Evolutionary conservation across 2,888 invertebrate species (phyloP).

Genomic region (Tuta absoluta): DNA sequence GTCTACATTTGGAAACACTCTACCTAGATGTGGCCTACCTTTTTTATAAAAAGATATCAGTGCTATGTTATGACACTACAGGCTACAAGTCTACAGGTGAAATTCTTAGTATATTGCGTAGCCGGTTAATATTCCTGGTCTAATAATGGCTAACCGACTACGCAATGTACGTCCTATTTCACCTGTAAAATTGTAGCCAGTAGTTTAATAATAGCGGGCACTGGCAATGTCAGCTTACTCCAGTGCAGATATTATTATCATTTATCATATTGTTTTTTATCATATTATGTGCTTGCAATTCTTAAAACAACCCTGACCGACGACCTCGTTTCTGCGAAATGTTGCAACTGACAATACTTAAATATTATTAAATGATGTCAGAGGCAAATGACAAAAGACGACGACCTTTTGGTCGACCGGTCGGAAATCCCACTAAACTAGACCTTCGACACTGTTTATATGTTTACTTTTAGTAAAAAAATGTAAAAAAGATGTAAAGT

Average conservation of each 20-base stretch:
- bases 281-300: neutral
- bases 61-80: too few relatives aligned
- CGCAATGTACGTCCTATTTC: too few relatives aligned
- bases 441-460: constrained; percentile 9
- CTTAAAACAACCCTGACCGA: constrained; percentile 1
- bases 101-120: too few relatives aligned
- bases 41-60: too few relatives aligned
- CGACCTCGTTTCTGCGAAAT: constrained; percentile 35
- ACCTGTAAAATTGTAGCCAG: too few relatives aligned
- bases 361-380: constrained; percentile 11
- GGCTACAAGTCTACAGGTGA: too few relatives aligned
- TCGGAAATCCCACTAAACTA: constrained; percentile 34
- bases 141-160: too few relatives aligned
- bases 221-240: neutral
- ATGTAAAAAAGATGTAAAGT: neutral
- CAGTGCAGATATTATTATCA: too few relatives aligned
- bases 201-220: too few relatives aligned
- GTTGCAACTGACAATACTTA: constrained; percentile 27
- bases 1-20: too few relatives aligned
- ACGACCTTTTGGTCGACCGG: constrained; percentile 31
- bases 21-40: neutral
- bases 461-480: neutral
- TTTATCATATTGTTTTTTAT: too few relatives aligned
- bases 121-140: too few relatives aligned
- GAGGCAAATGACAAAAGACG: constrained; percentile 8